These are phyloP conservation scores for Garra rufa DNA, from an alignment of 2,113 vertebrate genomes.

Conservation along the genomic window DNA sequence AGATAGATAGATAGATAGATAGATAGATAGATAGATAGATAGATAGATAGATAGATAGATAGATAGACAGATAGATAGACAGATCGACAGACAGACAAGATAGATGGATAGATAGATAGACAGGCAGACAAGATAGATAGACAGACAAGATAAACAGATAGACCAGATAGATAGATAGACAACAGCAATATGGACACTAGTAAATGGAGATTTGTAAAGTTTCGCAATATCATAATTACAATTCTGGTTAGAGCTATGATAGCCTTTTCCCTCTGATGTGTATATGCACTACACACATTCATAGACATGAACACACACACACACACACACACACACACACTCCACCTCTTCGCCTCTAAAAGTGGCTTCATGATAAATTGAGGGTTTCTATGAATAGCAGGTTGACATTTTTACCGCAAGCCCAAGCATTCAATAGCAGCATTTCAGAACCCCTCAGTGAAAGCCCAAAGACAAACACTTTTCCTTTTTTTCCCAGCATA, in stretches of 20 bases:
- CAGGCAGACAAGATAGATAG: no score
- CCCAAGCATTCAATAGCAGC: constrained; percentile 70
- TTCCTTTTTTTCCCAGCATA: constrained; percentile 48
- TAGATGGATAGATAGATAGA: no score
- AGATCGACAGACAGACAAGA: no score
- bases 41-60: no score
- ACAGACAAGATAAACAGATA: no score
- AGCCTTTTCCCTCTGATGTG: constrained; percentile 34
- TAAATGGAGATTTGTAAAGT: constrained; percentile 43
- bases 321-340: constrained; percentile 4
- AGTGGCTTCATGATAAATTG: constrained; percentile 70
- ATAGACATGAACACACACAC: not conserved
- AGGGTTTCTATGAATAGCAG: constrained; percentile 74
- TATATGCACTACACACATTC: constrained; percentile 28
- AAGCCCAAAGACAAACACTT: constrained; percentile 55
- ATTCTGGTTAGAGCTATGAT: constrained; percentile 20
- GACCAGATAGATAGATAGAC: no score
- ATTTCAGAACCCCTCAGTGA: constrained; percentile 49
- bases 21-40: no score
- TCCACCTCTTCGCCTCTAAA: constrained; percentile 14
- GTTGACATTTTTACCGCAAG: constrained; percentile 66
- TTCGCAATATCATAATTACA: constrained; percentile 52
- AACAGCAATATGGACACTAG: no score
- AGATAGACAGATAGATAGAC: no score
- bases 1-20: no score